Conservation (phyloP, 1,140 invertebrate species). For the Caligus rogercresseyi region DNA sequence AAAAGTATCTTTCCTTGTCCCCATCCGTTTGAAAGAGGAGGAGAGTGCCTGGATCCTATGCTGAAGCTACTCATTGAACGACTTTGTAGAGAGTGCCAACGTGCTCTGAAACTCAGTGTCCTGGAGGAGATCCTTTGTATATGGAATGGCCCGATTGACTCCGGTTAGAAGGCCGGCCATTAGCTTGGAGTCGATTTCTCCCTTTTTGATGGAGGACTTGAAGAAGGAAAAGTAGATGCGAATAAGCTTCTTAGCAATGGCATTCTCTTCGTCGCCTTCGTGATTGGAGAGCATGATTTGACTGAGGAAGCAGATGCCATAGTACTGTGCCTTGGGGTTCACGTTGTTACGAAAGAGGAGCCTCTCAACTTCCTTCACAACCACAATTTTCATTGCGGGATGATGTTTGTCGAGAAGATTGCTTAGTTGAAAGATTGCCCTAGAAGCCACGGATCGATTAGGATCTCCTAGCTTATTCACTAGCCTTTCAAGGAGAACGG, state of each 20-base stretch:
- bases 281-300: conserved; percentile 53
- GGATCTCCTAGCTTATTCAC: conserved; percentile 95
- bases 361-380: conserved; percentile 70
- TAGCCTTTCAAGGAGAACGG: conserved; percentile 54
- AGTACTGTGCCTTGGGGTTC: conserved; percentile 67
- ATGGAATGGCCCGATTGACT: conserved; percentile 69
- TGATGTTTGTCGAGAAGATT: conserved; percentile 60
- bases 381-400: conserved; percentile 71
- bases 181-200: conserved; percentile 73
- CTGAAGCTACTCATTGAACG: conserved; percentile 36
- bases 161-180: conserved; percentile 76
- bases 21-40: conserved; percentile 65
- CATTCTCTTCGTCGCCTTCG: conserved; percentile 39
- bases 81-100: conserved; percentile 52
- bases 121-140: conserved; percentile 38
- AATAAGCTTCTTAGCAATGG: conserved; percentile 61
- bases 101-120: conserved; percentile 48
- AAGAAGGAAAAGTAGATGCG: conserved; percentile 90
- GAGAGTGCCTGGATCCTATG: conserved; percentile 63
- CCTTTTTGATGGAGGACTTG: conserved; percentile 69
- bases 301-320: conserved; percentile 74
- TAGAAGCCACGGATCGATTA: conserved; percentile 61
- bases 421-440: conserved; percentile 64
- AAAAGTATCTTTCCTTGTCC: conserved; percentile 56
- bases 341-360: conserved; percentile 74